Evolutionary conservation across 2,797 vertebrate genomes (phyloP).

Genomic region (Lagorchestes hirsutus): DNA sequence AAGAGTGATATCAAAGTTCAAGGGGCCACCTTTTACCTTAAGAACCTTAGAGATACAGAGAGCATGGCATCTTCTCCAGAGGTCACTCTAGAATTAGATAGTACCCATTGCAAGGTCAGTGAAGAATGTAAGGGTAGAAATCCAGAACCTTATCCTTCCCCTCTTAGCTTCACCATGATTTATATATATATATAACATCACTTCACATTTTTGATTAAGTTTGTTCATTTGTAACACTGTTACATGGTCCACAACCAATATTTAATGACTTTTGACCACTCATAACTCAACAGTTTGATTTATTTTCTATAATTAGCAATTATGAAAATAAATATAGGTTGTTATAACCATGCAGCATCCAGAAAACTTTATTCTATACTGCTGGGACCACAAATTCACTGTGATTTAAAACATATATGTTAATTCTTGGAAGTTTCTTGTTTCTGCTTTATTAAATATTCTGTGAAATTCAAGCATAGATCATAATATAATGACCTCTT

Average conservation of each 20-base stretch:
- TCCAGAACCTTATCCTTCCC: not conserved
- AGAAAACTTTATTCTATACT: conserved; percentile 51
- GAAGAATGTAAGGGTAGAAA: too few relatives aligned
- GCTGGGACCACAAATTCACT: conserved; percentile 65
- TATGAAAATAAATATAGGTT: not conserved
- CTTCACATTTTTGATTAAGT: too few relatives aligned
- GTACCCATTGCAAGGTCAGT: too few relatives aligned
- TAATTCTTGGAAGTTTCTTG: conserved; percentile 50
- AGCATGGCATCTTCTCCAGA: too few relatives aligned
- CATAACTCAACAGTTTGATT: conserved; percentile 10
- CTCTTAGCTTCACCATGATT: too few relatives aligned
- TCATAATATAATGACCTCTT: not conserved
- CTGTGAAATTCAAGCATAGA: conserved; percentile 68
- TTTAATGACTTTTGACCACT: conserved; percentile 44
- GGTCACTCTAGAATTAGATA: too few relatives aligned
- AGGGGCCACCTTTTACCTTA: too few relatives aligned
- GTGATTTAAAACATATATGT: not conserved
- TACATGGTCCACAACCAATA: not conserved
- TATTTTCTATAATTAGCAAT: conserved; percentile 48
- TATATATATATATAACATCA: too few relatives aligned
- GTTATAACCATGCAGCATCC: conserved; percentile 41
- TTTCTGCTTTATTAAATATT: conserved; percentile 70
- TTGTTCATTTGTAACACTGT: not conserved
- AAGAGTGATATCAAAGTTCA: too few relatives aligned
- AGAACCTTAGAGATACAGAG: too few relatives aligned